Percentiles rank a stretch among this genome's conserved stretches.
phyloP scores from a whole-genome alignment of 2,113 vertebrate species.

The Cercopithecus mona region DNA sequence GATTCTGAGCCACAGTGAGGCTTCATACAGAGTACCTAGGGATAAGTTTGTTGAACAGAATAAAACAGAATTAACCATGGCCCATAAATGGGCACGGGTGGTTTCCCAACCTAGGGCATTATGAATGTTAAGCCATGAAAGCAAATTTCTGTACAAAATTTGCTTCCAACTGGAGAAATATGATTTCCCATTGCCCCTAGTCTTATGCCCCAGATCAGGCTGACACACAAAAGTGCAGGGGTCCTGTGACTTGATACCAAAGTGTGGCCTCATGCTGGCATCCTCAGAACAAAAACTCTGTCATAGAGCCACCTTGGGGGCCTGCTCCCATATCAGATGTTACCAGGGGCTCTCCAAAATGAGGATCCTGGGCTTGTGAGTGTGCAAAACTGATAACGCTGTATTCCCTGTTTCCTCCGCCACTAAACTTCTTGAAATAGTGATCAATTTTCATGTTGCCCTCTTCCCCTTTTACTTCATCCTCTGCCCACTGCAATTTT shows the following conservation, averaged over 20 bases:
- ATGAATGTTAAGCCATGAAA: not conserved
- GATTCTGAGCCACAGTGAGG: not conserved
- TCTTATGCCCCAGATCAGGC: not conserved
- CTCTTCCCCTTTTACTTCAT: not conserved
- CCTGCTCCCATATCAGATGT: not conserved
- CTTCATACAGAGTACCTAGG: not conserved
- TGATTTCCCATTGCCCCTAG: not conserved
- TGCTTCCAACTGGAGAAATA: not conserved
- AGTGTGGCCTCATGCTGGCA: not conserved
- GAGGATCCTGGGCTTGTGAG: no score
- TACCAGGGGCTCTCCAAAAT: not conserved
- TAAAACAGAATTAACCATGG: not conserved
- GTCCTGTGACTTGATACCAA: not conserved
- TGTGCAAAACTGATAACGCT: not conserved
- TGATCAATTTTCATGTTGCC: not conserved
- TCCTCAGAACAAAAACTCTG: not conserved
- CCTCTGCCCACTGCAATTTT: not conserved
- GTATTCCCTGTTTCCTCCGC: not conserved
- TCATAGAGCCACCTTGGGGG: not conserved
- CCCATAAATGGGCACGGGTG: not conserved
- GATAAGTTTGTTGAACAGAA: not conserved
- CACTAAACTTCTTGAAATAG: not conserved
- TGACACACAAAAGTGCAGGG: not conserved
- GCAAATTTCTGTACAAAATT: not conserved
- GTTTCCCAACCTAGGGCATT: not conserved